A percentile compares a stretch with the other conserved stretches of the same genome.
These are phyloP conservation scores for Sesia bembeciformis DNA, from an alignment of 2,888 invertebrate species.

Conservation along the genomic window DNA sequence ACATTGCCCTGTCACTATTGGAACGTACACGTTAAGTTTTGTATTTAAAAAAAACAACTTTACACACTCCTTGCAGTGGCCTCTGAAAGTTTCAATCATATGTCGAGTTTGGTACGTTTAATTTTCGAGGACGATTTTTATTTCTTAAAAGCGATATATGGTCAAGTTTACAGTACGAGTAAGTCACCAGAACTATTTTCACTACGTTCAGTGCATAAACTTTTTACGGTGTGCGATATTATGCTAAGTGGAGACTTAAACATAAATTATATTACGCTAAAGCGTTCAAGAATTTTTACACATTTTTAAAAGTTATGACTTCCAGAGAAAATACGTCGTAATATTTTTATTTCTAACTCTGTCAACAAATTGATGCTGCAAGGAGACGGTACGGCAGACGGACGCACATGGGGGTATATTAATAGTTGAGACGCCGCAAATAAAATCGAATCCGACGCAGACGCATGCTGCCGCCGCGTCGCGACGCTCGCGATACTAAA, in stretches of 20 bases:
- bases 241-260: no score
- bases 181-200: no score
- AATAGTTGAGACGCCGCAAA: slow-evolving; percentile 52
- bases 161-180: no score
- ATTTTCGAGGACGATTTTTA: no score
- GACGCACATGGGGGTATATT: slow-evolving; percentile 35
- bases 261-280: no score
- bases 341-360: not conserved
- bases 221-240: no score
- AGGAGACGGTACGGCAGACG: slow-evolving; percentile 53
- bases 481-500: slow-evolving; percentile 1
- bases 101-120: not conserved
- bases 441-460: slow-evolving; percentile 47
- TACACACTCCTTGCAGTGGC: not conserved
- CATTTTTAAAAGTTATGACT: no score
- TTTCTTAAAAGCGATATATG: no score
- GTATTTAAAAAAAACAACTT: not conserved
- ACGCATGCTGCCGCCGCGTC: slow-evolving; percentile 10
- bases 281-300: no score
- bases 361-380: slow-evolving; percentile 3
- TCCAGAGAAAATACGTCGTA: no score
- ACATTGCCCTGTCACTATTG: not conserved
- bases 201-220: no score
- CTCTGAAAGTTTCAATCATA: not conserved
- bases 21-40: not conserved